Conservation (phyloP, 1,140 invertebrate genomes). For the Oryctes rhinoceros region DNA sequence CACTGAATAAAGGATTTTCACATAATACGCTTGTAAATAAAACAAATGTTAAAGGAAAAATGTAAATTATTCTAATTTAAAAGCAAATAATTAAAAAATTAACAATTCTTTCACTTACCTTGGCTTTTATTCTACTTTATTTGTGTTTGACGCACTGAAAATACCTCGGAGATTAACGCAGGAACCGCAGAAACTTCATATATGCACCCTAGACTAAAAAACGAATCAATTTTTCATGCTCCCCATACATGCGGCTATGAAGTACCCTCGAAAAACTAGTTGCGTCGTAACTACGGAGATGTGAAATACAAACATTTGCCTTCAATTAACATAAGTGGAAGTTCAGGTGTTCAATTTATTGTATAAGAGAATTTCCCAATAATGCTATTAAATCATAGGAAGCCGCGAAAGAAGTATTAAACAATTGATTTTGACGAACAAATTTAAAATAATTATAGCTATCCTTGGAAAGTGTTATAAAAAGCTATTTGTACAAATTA, state of each 20-base stretch:
- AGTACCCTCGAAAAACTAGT: background rate
- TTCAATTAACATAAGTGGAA: background rate
- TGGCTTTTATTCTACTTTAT: background rate
- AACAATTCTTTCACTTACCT: background rate
- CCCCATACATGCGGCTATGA: background rate
- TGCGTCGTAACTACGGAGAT: background rate
- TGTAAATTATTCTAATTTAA: background rate
- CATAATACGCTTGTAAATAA: background rate
- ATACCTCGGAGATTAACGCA: no score
- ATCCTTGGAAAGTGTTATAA: no score
- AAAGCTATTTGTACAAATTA: no score
- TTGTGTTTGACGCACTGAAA: background rate
- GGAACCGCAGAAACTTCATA: background rate
- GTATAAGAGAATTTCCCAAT: no score
- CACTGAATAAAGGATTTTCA: constrained; percentile 1
- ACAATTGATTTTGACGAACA: no score
- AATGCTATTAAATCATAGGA: background rate
- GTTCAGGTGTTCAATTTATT: no score
- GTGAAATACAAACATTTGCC: constrained; percentile 11
- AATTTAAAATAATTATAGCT: no score
- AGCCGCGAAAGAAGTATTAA: background rate
- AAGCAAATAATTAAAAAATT: background rate
- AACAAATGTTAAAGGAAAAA: background rate
- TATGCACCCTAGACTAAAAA: background rate
- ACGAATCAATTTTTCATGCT: constrained; percentile 21